A percentile compares a stretch with the other conserved stretches of the same genome.
phyloP scores from a whole-genome alignment of 2,113 vertebrate genomes.

The Rhagologus leucostigma region DNA sequence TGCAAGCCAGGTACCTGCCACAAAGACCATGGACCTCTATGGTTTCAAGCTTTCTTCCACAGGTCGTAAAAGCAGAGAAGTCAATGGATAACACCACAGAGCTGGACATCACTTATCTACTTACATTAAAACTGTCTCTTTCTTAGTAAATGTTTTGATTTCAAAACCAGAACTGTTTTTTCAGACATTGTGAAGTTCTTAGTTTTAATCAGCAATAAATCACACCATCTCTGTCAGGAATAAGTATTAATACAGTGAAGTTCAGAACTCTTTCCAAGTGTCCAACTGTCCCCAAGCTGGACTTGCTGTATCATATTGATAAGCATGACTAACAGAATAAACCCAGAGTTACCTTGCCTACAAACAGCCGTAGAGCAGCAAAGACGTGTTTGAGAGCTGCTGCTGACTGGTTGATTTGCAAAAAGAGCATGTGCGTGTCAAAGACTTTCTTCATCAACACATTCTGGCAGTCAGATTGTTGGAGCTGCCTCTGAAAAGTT shows the following conservation, averaged over 20 bases:
- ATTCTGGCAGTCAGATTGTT: conserved; percentile 92
- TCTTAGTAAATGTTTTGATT: background rate
- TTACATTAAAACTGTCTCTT: background rate
- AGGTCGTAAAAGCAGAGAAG: background rate
- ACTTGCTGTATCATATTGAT: background rate
- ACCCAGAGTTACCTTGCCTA: conserved; percentile 84
- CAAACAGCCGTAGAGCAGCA: conserved; percentile 88
- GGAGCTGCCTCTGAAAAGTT: conserved; percentile 84
- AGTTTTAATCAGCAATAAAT: background rate
- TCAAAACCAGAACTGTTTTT: background rate
- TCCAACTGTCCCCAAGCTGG: background rate
- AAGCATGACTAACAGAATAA: background rate
- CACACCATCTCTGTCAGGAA: background rate
- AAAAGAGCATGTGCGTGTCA: conserved; percentile 94
- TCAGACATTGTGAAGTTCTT: background rate
- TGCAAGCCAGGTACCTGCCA: background rate
- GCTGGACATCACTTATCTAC: background rate
- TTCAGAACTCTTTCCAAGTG: background rate
- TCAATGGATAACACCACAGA: background rate
- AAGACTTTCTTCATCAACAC: conserved; percentile 94
- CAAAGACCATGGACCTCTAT: background rate
- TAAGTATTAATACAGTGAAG: background rate
- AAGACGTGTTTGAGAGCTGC: conserved; percentile 88
- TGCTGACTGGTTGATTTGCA: conserved; percentile 96
- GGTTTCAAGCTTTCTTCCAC: background rate